Conservation (phyloP, 2,797 vertebrate genomes). For the Gymnothorax javanicus region DNA sequence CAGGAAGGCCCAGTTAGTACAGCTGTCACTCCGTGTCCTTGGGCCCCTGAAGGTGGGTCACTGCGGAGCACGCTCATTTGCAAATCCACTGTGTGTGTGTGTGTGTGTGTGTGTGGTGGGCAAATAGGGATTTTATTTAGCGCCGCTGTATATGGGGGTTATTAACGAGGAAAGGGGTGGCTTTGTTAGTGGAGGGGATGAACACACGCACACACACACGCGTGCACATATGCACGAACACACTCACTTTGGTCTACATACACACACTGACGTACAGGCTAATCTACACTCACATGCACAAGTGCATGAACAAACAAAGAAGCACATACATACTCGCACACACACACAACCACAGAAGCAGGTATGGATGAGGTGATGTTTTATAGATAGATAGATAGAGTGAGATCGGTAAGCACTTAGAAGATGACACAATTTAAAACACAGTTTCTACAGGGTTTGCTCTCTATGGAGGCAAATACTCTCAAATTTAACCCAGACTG, state of each 20-base stretch:
- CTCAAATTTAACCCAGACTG: too few species aligned
- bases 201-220: neutral
- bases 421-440: too few species aligned
- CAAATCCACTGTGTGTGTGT: neutral
- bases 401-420: too few species aligned
- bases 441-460: too few species aligned
- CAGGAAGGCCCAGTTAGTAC: conserved; percentile 11
- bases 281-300: too few species aligned
- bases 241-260: neutral
- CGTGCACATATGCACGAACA: neutral
- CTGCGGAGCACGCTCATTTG: neutral
- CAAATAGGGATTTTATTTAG: neutral
- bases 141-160: neutral
- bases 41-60: conserved; percentile 1
- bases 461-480: too few species aligned
- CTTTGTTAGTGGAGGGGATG: neutral
- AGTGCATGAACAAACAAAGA: too few species aligned
- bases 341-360: too few species aligned
- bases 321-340: too few species aligned
- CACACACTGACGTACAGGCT: conserved; percentile 29
- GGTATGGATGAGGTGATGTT: too few species aligned
- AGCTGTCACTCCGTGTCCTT: conserved; percentile 19
- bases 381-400: too few species aligned
- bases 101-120: neutral
- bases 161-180: neutral